A percentile compares a stretch with the other conserved stretches of the same genome.
Conservation (phyloP, 2,113 vertebrate species). For the Dascyllus trimaculatus region DNA sequence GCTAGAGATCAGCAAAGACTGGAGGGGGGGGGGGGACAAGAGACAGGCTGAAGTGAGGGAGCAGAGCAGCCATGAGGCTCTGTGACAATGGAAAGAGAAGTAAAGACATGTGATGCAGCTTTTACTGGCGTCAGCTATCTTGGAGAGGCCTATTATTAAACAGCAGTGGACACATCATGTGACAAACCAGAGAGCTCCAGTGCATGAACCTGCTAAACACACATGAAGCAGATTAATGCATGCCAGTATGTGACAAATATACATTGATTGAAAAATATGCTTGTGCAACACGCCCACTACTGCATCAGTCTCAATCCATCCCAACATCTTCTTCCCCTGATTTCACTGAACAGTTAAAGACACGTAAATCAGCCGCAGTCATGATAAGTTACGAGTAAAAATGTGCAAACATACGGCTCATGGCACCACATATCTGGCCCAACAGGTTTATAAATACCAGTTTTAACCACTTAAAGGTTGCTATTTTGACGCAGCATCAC, state of each 20-base stretch:
- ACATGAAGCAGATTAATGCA: background rate
- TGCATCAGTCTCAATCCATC: background rate
- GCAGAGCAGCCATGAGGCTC: constrained; percentile 27
- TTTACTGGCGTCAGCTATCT: constrained; percentile 76
- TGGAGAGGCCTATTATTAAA: constrained; percentile 75
- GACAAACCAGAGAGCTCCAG: constrained; percentile 33
- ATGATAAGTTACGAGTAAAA: background rate
- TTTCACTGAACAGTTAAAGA: background rate
- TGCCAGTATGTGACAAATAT: too few species aligned
- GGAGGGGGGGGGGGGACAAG: background rate
- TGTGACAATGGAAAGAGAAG: constrained; percentile 72
- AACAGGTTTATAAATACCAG: too few species aligned
- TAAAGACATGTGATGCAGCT: constrained; percentile 72
- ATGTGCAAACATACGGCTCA: background rate
- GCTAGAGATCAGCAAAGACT: background rate
- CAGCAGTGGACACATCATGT: constrained; percentile 37
- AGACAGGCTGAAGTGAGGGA: constrained; percentile 24
- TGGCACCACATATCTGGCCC: background rate
- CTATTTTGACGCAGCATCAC: too few species aligned
- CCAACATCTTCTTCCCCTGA: too few species aligned
- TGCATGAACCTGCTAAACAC: background rate
- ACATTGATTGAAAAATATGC: background rate
- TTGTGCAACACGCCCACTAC: background rate
- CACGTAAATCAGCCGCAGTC: background rate
- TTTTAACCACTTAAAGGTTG: too few species aligned